Evolutionary conservation across 2,797 vertebrate genomes (phyloP).

Genomic region (Thaleichthys pacificus): DNA sequence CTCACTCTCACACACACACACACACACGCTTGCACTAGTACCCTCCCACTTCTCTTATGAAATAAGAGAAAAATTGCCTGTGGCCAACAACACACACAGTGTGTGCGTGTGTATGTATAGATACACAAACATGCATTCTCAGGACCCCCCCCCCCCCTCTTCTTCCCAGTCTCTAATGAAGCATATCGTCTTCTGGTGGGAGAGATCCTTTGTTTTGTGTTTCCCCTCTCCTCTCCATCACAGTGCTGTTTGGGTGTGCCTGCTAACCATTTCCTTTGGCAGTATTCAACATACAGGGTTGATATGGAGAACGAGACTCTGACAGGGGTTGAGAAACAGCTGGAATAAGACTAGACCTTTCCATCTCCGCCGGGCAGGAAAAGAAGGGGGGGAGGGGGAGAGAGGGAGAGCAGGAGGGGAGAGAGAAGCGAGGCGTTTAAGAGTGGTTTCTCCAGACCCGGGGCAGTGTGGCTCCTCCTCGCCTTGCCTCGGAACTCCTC

Average conservation of each 20-base stretch:
- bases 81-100: too few species aligned
- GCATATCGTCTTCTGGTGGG: too few species aligned
- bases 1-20: background rate
- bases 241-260: too few species aligned
- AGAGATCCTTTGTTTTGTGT: too few species aligned
- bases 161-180: too few species aligned
- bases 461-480: conserved; percentile 22
- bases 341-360: conserved; percentile 26
- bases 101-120: too few species aligned
- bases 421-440: conserved; percentile 41
- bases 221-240: too few species aligned
- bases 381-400: background rate
- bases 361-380: conserved; percentile 40
- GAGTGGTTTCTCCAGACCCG: conserved; percentile 47
- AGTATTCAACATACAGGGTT: conserved; percentile 37
- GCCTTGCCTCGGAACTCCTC: conserved; percentile 34
- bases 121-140: too few species aligned
- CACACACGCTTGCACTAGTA: background rate
- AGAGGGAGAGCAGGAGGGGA: conserved; percentile 14
- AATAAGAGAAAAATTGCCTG: too few species aligned
- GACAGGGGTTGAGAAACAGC: too few species aligned
- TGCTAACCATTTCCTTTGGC: conserved; percentile 9
- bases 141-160: too few species aligned
- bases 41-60: too few species aligned
- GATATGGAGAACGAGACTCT: conserved; percentile 44